These are phyloP conservation scores for Rhagologus leucostigma DNA, from an alignment of 2,113 vertebrate species.

Conservation along the genomic window DNA sequence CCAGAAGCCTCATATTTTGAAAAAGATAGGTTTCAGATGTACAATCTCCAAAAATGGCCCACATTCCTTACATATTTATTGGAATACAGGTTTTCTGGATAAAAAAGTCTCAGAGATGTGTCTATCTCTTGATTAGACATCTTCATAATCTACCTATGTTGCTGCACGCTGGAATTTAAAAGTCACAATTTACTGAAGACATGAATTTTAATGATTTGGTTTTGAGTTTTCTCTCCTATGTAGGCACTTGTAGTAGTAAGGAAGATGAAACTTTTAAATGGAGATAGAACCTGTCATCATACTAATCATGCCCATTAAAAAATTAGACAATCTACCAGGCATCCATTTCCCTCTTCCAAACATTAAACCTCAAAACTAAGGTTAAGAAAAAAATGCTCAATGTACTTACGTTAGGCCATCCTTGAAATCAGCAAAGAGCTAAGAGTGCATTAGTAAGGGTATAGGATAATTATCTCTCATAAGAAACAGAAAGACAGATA, in stretches of 20 bases:
- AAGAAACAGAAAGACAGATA: not conserved
- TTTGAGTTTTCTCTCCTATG: not conserved
- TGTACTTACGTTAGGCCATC: not conserved
- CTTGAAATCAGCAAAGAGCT: not conserved
- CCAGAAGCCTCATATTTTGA: not conserved
- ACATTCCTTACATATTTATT: not conserved
- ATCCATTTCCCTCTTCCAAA: not conserved
- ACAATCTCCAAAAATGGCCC: accelerated
- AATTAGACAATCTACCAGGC: not conserved
- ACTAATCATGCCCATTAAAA: not conserved
- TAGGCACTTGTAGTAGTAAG: not conserved
- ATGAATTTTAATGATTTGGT: not conserved
- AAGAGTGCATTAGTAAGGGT: not conserved
- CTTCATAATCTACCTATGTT: not conserved
- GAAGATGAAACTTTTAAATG: not conserved
- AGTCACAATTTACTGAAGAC: not conserved
- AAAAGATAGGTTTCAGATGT: not conserved
- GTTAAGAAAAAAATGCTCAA: not conserved
- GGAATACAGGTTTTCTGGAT: not conserved
- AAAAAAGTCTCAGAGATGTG: not conserved
- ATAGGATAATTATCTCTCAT: not conserved
- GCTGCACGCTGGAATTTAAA: not conserved
- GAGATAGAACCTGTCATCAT: not conserved
- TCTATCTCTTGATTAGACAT: not conserved
- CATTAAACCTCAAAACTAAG: not conserved